These are phyloP conservation scores for Umimayanthus kanabou DNA, from an alignment of 92 coral and sea anemone species.

Conservation along the genomic window DNA sequence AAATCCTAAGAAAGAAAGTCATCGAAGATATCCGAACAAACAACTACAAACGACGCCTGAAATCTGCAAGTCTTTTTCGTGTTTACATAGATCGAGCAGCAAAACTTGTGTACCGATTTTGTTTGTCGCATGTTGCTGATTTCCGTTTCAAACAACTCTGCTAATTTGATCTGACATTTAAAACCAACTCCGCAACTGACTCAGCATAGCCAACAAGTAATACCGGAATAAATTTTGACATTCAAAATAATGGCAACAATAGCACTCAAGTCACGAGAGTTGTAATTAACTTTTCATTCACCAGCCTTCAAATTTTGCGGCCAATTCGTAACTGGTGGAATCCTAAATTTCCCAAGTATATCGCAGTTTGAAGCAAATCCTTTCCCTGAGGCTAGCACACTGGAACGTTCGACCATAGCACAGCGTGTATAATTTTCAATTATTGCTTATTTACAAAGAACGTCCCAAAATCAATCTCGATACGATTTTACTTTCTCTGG, in stretches of 20 bases:
- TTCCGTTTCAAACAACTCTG: neutral
- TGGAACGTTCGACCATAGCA: neutral
- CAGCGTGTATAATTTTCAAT: neutral
- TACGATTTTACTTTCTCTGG: neutral
- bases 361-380: neutral
- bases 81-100: neutral
- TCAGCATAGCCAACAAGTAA: neutral
- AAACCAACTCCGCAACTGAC: no score
- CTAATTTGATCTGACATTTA: neutral
- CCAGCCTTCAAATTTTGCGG: neutral
- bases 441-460: constrained; percentile 15
- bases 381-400: neutral
- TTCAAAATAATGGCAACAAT: constrained; percentile 19
- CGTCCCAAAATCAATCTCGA: neutral
- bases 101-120: neutral
- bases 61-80: constrained; percentile 11
- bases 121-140: neutral
- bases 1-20: no score
- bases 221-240: neutral
- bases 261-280: constrained; percentile 18
- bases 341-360: neutral
- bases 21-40: neutral
- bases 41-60: neutral
- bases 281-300: neutral
- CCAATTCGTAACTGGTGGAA: neutral